These are phyloP conservation scores for Aphelinus atriplicis DNA, from an alignment of 1,140 invertebrate genomes.

Conservation along the genomic window DNA sequence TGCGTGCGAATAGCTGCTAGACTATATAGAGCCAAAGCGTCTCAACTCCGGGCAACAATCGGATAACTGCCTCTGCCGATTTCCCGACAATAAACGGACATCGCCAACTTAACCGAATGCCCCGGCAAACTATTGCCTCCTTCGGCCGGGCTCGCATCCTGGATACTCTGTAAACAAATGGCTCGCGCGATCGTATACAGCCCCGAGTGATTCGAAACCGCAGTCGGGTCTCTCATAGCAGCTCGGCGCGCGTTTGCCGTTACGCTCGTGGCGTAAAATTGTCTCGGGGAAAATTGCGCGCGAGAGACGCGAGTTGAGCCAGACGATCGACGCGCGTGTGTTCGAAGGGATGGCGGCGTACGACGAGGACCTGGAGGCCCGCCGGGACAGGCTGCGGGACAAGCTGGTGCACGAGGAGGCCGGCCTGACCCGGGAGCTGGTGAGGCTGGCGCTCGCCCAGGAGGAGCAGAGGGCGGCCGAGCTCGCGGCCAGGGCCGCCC, in stretches of 20 bases:
- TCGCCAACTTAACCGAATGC: slow-evolving; percentile 27
- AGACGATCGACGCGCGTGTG: too few species aligned
- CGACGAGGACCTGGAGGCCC: slow-evolving; percentile 43
- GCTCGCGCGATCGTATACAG: background rate
- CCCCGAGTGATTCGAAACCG: background rate
- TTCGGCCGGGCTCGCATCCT: background rate
- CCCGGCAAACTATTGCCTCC: slow-evolving; percentile 19
- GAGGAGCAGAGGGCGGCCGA: slow-evolving; percentile 3
- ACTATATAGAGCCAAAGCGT: background rate
- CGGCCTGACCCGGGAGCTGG: slow-evolving; percentile 26
- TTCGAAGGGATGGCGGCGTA: slow-evolving; percentile 42
- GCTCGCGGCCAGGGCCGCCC: background rate
- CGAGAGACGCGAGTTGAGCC: too few species aligned
- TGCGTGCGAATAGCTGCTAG: background rate
- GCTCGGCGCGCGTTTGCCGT: too few species aligned
- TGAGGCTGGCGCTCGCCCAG: background rate
- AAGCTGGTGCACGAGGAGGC: slow-evolving; percentile 42
- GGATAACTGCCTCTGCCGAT: slow-evolving; percentile 37
- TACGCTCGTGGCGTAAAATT: too few species aligned
- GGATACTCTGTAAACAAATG: slow-evolving; percentile 29
- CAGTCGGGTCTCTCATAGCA: too few species aligned
- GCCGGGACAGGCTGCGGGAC: slow-evolving; percentile 43
- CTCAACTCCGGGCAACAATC: slow-evolving; percentile 33
- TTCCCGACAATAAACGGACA: slow-evolving; percentile 35
- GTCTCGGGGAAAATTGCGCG: too few species aligned